A percentile compares a stretch with the other conserved stretches of the same genome.
phyloP scores from a whole-genome alignment of 2,113 vertebrate genomes.

The Excalfactoria chinensis region DNA sequence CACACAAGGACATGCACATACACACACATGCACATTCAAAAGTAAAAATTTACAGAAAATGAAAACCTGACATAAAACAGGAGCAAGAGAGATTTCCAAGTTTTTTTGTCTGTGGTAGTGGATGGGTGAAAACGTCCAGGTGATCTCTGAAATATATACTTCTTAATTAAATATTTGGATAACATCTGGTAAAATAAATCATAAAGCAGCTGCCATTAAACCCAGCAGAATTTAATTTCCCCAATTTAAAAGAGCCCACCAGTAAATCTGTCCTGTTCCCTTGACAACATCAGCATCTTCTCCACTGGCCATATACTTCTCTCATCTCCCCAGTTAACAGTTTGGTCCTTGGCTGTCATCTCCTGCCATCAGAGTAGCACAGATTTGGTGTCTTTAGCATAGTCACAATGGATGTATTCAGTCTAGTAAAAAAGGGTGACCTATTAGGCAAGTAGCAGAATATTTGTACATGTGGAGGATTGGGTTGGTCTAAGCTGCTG shows the following conservation, averaged over 20 bases:
- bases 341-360: neutral
- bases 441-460: neutral
- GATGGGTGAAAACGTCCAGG: neutral
- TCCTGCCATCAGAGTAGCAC: conserved; percentile 13
- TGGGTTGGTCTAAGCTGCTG: neutral
- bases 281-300: conserved; percentile 29
- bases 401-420: conserved; percentile 8
- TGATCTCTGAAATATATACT: neutral
- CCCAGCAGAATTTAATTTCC: neutral
- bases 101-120: neutral
- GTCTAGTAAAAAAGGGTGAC: conserved; percentile 8
- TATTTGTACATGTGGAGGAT: neutral
- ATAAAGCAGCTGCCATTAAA: neutral
- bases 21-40: too few relatives aligned
- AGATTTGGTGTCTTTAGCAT: conserved; percentile 19
- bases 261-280: conserved; percentile 28
- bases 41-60: neutral
- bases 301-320: neutral
- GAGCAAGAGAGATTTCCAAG: neutral
- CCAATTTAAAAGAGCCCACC: neutral
- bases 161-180: neutral
- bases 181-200: neutral
- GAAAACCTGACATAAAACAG: neutral
- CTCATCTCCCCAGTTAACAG: conserved; percentile 34
- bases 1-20: too few relatives aligned